These are phyloP conservation scores for Phoebastria nigripes DNA, from an alignment of 2,797 vertebrate genomes.

Conservation along the genomic window DNA sequence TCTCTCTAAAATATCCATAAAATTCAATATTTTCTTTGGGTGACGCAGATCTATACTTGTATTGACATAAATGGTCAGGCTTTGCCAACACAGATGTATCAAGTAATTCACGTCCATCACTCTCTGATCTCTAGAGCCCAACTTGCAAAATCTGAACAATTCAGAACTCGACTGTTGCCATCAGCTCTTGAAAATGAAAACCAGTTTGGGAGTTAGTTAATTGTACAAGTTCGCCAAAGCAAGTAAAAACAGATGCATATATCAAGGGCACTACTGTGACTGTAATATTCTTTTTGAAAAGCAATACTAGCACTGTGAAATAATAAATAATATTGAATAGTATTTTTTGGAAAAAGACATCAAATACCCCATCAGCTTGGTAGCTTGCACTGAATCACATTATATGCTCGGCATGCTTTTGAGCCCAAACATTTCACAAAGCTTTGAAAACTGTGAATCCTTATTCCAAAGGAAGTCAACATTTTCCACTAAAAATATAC, in stretches of 20 bases:
- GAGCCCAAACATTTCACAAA: conserved; percentile 9
- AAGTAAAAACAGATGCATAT: conserved; percentile 40
- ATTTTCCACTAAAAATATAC: conserved; percentile 21
- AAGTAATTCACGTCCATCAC: conserved; percentile 62
- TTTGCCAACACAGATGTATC: conserved; percentile 67
- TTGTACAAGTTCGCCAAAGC: background rate
- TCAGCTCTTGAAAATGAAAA: conserved; percentile 59
- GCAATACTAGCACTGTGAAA: conserved; percentile 1
- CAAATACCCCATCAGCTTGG: background rate
- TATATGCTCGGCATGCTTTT: background rate
- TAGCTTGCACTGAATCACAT: background rate
- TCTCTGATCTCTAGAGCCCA: conserved; percentile 61
- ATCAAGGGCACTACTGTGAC: conserved; percentile 16
- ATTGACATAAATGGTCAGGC: conserved; percentile 63
- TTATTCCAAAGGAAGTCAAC: conserved; percentile 12
- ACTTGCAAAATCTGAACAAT: conserved; percentile 60
- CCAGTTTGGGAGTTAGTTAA: conserved; percentile 42
- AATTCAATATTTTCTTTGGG: conserved; percentile 68
- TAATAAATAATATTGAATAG: background rate
- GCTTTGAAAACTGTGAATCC: conserved; percentile 15
- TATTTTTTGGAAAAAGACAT: conserved; percentile 9
- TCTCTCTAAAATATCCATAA: conserved; percentile 61
- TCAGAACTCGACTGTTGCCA: conserved; percentile 29
- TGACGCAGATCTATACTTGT: conserved; percentile 67
- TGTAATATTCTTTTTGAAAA: conserved; percentile 20